phyloP scores from a whole-genome alignment of 2,113 vertebrate species.

The Pitta sordida region DNA sequence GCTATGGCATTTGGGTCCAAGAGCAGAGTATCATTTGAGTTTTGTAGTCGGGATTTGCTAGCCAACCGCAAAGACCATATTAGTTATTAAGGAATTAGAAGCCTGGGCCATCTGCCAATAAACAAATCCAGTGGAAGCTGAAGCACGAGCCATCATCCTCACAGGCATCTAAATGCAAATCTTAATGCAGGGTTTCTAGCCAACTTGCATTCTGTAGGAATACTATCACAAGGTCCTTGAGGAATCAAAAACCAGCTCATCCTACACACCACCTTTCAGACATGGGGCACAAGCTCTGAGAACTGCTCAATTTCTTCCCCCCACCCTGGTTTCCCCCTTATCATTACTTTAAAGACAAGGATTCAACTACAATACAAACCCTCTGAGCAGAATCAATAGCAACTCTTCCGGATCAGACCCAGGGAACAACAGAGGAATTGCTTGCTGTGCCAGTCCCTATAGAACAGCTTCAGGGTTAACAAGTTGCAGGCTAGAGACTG shows the following conservation, averaged over 20 bases:
- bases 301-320: background rate
- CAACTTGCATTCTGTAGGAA: background rate
- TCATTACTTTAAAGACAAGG: background rate
- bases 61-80: background rate
- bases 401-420: background rate
- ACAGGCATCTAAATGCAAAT: background rate
- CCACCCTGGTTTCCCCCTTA: background rate
- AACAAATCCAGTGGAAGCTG: conserved; percentile 7
- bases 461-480: background rate
- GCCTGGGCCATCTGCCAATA: background rate
- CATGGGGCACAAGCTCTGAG: background rate
- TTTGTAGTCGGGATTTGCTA: background rate
- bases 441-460: background rate
- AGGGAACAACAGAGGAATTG: background rate
- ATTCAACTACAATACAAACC: background rate
- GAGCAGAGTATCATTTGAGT: background rate
- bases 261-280: background rate
- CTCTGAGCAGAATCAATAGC: background rate
- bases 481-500: background rate
- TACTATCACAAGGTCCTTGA: background rate
- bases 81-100: background rate
- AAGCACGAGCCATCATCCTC: background rate
- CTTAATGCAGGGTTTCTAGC: background rate
- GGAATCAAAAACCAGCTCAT: background rate
- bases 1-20: background rate